phyloP scores from a whole-genome alignment of 2,113 vertebrate genomes.

The Erythrocercus mccallii region DNA sequence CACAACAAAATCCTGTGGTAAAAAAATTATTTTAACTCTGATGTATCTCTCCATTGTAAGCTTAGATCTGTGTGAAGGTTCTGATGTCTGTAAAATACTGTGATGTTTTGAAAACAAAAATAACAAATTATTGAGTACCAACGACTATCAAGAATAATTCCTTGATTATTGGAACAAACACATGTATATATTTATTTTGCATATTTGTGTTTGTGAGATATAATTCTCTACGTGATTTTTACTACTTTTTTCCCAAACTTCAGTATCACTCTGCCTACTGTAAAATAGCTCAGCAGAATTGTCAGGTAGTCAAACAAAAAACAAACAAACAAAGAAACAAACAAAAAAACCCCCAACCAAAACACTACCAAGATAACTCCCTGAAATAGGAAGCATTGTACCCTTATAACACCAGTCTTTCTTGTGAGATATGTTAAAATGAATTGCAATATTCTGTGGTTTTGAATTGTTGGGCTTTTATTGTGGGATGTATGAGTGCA shows the following conservation, averaged over 20 bases:
- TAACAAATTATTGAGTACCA: neutral
- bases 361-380: neutral
- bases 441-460: neutral
- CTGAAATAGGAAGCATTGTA: neutral
- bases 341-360: neutral
- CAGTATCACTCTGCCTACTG: neutral
- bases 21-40: neutral
- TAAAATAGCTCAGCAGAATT: neutral
- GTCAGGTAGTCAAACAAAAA: neutral
- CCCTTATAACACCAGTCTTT: neutral
- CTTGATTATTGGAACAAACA: neutral
- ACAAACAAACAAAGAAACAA: neutral
- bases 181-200: neutral
- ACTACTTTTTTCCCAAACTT: neutral
- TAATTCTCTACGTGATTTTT: neutral
- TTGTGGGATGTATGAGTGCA: neutral
- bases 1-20: neutral
- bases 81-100: neutral
- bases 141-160: neutral
- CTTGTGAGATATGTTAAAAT: neutral
- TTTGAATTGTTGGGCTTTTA: constrained; percentile 20
- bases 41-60: neutral
- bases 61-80: neutral
- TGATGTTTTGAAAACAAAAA: neutral
- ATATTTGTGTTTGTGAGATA: neutral